A percentile compares a stretch with the other conserved stretches of the same genome.
These are phyloP conservation scores for Otus scops DNA, from an alignment of 2,797 vertebrate species.

Conservation along the genomic window DNA sequence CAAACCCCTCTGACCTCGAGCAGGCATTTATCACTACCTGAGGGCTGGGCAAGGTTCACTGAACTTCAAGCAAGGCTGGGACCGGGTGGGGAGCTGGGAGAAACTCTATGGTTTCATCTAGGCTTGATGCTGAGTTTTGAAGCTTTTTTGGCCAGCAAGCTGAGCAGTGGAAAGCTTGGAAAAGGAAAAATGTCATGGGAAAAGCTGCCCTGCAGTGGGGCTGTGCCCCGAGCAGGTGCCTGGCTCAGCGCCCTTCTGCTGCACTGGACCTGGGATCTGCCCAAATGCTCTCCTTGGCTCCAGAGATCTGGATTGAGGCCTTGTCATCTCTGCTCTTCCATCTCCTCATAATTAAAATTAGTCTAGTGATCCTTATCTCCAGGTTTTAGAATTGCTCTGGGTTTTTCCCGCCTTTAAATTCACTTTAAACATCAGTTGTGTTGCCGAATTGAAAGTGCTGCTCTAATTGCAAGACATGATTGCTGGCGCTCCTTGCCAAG, in stretches of 20 bases:
- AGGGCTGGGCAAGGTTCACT: constrained; percentile 22
- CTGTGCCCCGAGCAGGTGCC: neutral
- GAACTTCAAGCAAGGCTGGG: neutral
- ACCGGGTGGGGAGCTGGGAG: neutral
- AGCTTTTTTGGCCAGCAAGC: neutral
- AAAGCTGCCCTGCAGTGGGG: neutral
- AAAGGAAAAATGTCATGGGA: neutral
- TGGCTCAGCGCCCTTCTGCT: neutral
- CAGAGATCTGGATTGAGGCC: neutral
- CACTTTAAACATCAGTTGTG: neutral
- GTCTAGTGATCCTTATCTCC: neutral
- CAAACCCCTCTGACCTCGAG: neutral
- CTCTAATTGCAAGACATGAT: rapidly evolving
- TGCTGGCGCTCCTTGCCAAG: neutral
- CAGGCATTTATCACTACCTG: neutral
- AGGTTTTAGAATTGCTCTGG: neutral
- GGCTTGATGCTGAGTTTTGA: neutral
- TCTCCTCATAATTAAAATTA: neutral
- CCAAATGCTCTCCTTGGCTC: neutral
- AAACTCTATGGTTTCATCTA: neutral
- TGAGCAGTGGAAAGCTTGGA: neutral
- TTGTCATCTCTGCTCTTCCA: neutral
- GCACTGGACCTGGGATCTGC: rapidly evolving
- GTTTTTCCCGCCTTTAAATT: rapidly evolving
- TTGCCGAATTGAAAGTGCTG: no score